phyloP scores from a whole-genome alignment of 2,888 invertebrate species.

The Dicyrtoma fusca region DNA sequence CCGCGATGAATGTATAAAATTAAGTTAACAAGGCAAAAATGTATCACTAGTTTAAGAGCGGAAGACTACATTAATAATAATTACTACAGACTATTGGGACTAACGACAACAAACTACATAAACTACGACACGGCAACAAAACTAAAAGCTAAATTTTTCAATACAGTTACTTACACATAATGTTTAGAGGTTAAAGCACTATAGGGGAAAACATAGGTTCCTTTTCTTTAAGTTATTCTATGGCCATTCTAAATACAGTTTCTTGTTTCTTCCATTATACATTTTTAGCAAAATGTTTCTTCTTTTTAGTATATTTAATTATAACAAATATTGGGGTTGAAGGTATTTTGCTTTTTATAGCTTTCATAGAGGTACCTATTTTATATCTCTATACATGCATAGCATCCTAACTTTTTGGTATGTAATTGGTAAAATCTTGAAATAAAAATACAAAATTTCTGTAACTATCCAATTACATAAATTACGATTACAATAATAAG shows the following conservation, averaged over 20 bases:
- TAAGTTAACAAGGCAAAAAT: conserved; percentile 8
- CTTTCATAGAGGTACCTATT: background rate
- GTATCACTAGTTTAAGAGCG: conserved; percentile 13
- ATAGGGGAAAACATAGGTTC: too few species aligned
- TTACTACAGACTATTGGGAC: background rate
- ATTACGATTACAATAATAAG: background rate
- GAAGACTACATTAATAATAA: background rate
- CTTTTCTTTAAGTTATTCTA: too few species aligned
- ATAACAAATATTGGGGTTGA: background rate
- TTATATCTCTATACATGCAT: background rate
- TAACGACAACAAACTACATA: background rate
- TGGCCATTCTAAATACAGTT: too few species aligned
- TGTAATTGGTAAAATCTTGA: background rate
- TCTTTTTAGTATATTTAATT: background rate
- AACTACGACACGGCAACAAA: too few species aligned
- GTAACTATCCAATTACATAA: background rate
- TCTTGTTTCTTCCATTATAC: too few species aligned
- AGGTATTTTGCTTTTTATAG: background rate
- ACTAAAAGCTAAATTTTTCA: background rate
- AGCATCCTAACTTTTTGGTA: background rate
- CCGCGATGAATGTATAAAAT: too few species aligned
- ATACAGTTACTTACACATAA: background rate
- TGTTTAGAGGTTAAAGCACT: too few species aligned
- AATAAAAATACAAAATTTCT: background rate
- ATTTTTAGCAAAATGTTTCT: too few species aligned